These are phyloP conservation scores for Tuberolachnus salignus DNA, from an alignment of 2,888 invertebrate species.

Conservation along the genomic window DNA sequence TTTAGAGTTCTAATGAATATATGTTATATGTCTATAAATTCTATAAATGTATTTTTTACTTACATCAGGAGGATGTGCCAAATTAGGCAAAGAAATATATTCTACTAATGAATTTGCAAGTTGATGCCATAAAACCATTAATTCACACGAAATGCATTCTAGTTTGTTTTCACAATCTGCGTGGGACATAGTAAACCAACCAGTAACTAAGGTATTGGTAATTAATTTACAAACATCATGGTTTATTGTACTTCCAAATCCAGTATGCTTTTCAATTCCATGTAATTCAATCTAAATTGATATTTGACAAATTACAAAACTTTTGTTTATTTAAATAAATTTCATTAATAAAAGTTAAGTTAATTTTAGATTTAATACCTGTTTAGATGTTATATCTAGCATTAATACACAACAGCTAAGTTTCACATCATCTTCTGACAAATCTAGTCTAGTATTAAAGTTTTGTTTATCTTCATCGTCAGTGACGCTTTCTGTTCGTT, in stretches of 20 bases:
- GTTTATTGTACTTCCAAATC: constrained; percentile 76
- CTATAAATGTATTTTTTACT: constrained; percentile 61
- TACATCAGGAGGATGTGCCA: constrained; percentile 78
- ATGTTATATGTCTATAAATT: too few species aligned
- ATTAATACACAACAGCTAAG: constrained; percentile 95
- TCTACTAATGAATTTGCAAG: constrained; percentile 79
- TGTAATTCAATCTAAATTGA: constrained; percentile 72
- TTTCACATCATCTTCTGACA: constrained; percentile 74
- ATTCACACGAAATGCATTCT: constrained; percentile 92
- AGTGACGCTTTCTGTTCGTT: constrained; percentile 73
- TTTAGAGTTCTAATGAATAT: too few species aligned
- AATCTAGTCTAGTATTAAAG: constrained; percentile 56
- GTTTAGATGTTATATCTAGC: constrained; percentile 93
- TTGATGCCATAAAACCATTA: constrained; percentile 94
- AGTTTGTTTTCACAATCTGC: constrained; percentile 66
- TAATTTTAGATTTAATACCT: constrained; percentile 66
- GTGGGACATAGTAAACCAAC: constrained; percentile 71
- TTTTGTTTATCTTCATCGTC: constrained; percentile 69
- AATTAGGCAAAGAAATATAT: constrained; percentile 77
- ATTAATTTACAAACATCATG: constrained; percentile 76
- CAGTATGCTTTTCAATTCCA: constrained; percentile 80
- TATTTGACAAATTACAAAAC: constrained; percentile 12
- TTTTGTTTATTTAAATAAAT: too few species aligned
- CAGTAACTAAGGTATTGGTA: constrained; percentile 76
- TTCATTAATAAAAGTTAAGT: not conserved